Conservation (phyloP, 2,888 invertebrate species). For the Theretra japonica region DNA sequence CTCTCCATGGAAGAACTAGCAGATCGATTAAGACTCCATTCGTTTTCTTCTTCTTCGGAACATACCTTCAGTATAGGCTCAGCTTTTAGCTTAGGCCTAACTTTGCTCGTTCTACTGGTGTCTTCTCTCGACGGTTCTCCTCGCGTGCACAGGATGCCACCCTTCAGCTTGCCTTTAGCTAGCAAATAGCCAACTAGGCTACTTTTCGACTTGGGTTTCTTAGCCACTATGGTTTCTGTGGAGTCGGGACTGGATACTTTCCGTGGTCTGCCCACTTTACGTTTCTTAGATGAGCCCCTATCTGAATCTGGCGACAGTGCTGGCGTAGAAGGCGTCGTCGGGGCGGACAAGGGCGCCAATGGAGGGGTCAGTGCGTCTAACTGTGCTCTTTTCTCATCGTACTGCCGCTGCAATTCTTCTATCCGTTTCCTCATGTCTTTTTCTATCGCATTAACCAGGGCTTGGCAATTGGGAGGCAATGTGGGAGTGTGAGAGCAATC, state of each 20-base stretch:
- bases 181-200: constrained; percentile 87
- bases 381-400: constrained; percentile 93
- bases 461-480: constrained; percentile 78
- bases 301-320: constrained; percentile 79
- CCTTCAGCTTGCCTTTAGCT: constrained; percentile 86
- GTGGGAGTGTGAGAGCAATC: constrained; percentile 64
- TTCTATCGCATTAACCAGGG: constrained; percentile 89
- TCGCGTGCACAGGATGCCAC: constrained; percentile 79
- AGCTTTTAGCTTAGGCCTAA: constrained; percentile 89
- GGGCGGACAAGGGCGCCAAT: constrained; percentile 69
- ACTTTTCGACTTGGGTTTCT: constrained; percentile 90
- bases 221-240: constrained; percentile 93
- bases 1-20: constrained; percentile 84
- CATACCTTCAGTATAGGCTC: constrained; percentile 87
- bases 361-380: constrained; percentile 89
- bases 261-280: constrained; percentile 92
- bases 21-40: constrained; percentile 76
- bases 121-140: constrained; percentile 83
- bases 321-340: constrained; percentile 75
- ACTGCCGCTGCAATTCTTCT: constrained; percentile 92
- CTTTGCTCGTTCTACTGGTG: constrained; percentile 82
- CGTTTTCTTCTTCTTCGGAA: constrained; percentile 83
- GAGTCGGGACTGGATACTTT: constrained; percentile 87
- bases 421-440: constrained; percentile 92
- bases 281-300: constrained; percentile 88